Evolutionary conservation across 2,797 vertebrate genomes (phyloP).

Genomic region (Oceanodroma leucorhoa): DNA sequence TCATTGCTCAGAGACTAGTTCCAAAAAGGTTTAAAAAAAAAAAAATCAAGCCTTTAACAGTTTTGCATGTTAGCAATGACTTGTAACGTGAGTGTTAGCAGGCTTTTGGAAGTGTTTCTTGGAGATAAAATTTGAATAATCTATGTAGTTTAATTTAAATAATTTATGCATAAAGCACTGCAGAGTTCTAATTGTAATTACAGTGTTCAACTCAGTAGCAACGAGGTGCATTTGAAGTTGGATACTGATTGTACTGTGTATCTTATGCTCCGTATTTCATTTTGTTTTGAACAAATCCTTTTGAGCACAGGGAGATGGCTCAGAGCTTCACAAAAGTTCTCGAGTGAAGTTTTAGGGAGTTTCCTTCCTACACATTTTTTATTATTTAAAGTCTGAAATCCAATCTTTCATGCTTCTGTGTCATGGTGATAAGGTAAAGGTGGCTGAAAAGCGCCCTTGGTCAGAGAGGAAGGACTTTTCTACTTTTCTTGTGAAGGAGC

Average conservation of each 20-base stretch:
- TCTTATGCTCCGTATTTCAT: conserved; percentile 50
- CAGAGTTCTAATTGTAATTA: conserved; percentile 78
- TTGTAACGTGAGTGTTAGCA: conserved; percentile 48
- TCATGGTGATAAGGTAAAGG: conserved; percentile 67
- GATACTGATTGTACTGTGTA: conserved; percentile 51
- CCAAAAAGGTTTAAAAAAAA: background rate
- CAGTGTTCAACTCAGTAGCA: conserved; percentile 63
- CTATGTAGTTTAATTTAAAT: conserved; percentile 75
- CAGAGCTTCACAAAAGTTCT: conserved; percentile 63
- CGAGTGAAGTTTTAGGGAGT: conserved; percentile 63
- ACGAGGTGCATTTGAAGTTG: conserved; percentile 68
- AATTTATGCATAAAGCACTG: conserved; percentile 76
- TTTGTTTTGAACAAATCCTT: conserved; percentile 66
- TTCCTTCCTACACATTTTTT: conserved; percentile 37
- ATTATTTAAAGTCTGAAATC: conserved; percentile 67
- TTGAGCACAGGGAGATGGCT: conserved; percentile 44
- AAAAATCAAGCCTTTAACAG: conserved; percentile 50
- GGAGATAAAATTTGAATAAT: conserved; percentile 79
- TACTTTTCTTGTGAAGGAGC: conserved; percentile 30
- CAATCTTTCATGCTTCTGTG: conserved; percentile 71
- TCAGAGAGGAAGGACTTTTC: conserved; percentile 56
- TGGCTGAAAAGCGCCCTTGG: conserved; percentile 48
- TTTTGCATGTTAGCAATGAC: conserved; percentile 40
- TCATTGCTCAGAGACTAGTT: background rate
- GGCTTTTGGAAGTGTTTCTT: conserved; percentile 74